phyloP scores from a whole-genome alignment of 30 jellyfish, hydroid and myxozoan genomes.

The Nemopilema nomurai region DNA sequence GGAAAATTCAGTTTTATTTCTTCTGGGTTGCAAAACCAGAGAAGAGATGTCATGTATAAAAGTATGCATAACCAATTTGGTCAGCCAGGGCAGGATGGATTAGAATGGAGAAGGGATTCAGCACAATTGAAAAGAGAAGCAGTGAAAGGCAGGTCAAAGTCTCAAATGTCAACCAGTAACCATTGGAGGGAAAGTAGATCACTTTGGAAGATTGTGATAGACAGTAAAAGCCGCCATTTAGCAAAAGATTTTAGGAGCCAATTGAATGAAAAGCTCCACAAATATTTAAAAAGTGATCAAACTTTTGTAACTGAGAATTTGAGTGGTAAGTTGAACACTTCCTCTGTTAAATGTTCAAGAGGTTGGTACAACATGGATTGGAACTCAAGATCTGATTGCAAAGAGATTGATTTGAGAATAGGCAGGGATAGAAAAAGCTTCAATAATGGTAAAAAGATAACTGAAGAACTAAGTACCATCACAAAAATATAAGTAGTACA shows the following conservation, averaged over 20 bases:
- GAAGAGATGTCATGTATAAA: neutral
- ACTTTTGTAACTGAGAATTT: neutral
- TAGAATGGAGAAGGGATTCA: constrained; percentile 41
- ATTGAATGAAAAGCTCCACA: constrained; percentile 13
- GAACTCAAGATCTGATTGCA: neutral
- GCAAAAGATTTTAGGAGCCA: constrained; percentile 17
- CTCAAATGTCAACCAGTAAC: neutral
- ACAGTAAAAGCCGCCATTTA: neutral
- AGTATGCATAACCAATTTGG: neutral
- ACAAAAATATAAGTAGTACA: too few relatives aligned
- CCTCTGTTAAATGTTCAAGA: neutral
- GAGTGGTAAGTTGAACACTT: too few relatives aligned
- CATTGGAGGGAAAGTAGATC: neutral
- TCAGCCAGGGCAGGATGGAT: constrained; percentile 2
- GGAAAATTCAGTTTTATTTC: too few relatives aligned
- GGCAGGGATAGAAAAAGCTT: neutral
- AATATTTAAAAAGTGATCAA: too few relatives aligned
- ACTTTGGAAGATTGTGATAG: neutral
- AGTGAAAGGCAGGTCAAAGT: neutral
- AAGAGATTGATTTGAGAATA: too few relatives aligned
- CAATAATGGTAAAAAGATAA: neutral
- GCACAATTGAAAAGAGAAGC: constrained; percentile 9
- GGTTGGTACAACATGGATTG: neutral
- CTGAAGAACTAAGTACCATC: neutral
- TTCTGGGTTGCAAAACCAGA: neutral